Evolutionary conservation across 2,797 vertebrate species (phyloP), one percentile per base, ranked within the genome.

Genomic region (Ptychadena robeensis): DNA sequence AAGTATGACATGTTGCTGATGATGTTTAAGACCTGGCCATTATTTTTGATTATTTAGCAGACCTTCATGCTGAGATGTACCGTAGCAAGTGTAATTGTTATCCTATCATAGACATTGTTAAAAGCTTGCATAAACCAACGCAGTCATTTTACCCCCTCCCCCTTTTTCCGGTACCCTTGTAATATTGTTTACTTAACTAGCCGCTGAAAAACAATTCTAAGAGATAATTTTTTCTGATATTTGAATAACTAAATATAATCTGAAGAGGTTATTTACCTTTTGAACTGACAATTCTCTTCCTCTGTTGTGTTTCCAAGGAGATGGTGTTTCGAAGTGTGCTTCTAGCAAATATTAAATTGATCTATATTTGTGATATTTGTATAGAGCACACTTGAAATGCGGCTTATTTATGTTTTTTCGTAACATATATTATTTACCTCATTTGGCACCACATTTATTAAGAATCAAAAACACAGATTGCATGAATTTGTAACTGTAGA

Each of bases 201-300:
- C 28, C 40, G 18, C 6, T 40, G 22, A 5, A 71, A 44, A 48
- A 72, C 30, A 72, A 65, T 64, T 63, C 1, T 18, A 25, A 2
- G 27, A 44, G 57, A 80, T 65, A 72, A 34, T 69, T 34, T 72
- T n/a, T 27, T 48, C 35, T 27, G 38, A 22, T 80, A 73, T 73
- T 72, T 80, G 34, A 27, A 70, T 31, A 48, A 32, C 37, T 72
- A 59, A 32, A 57, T 38, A 72, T 72, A 72, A 71, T 63, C 79
- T 65, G 37, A 10, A 15, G 8, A 30, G 18, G 34, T 64, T 30
- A 48, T 72, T n/a, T 30, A 32, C 27, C 68, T 40, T 72, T 72
- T 80, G 68, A 80, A 63, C 67, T 72, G 28, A 44, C 22, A 31
- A 32, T 59, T 80, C 32, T 72, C 79, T 80, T 71, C 28, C 2